Base-by-base conservation (phyloP, 2,113 vertebrate species). In the Neogale vison region DNA sequence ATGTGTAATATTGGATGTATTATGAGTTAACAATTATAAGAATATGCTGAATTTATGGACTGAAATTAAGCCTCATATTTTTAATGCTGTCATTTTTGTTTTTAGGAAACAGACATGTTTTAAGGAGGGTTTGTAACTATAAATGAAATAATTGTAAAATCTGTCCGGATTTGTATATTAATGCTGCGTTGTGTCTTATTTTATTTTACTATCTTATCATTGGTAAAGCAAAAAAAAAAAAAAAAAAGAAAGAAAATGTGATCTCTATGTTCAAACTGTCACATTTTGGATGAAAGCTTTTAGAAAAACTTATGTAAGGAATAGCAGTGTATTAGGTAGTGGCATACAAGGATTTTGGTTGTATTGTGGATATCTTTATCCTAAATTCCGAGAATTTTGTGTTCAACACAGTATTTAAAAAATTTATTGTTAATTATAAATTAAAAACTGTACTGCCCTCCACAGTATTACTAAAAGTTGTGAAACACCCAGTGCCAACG, bases 221-320 rank as follows among this genome's bases (percentile, higher is more conserved):
- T 96, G 83, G 6, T 24, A n/a, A 97, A 61, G 57, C 65, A 92
- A 76, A 57, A 69, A 47, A 50, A 71, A 61, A 42, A 61, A 42
- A 39, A 42, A 42, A 42, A 42, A 84, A 55, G 55, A 61, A 92
- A 90, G 69, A 88, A 97, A 93, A 97, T 95, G 47, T 31, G 29
- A 80, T 77, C 24, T 84, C 9, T 92, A 0, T 80, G 57, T 94
- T 90, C 76, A 95, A 26, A 90, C 63, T 77, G 29, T 92, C 76
- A 57, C 26, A 79, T 69, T 97, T 86, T 17, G 79, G 34, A 34
- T 86, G 55, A 57, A 7, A 74, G 65, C 23, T 65, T 81, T 50
- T 67, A 79, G 61, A 77, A 85, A 55, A 72, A 8, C 34, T 74
- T 74, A 31, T 13, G 17, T 88, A 61, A 90, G 36, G 42, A 83